Evolutionary conservation across 2,113 vertebrate species (phyloP).

Genomic region (Alouatta palliata): DNA sequence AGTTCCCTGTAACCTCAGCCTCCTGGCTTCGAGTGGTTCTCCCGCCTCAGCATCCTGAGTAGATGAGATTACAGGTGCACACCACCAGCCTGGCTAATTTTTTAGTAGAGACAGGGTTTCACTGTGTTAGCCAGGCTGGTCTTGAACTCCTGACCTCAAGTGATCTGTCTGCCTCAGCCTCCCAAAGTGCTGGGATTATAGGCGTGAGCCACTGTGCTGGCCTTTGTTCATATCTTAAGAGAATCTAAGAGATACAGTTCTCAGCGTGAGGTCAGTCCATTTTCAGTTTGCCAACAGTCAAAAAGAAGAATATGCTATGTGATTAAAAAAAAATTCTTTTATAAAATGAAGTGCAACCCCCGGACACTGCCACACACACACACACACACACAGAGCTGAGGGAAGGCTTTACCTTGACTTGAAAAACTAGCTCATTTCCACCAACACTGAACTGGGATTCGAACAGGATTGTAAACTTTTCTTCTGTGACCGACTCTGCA

Average conservation of each 20-base stretch:
- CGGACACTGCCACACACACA: no score
- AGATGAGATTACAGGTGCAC: no score
- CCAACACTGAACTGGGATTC: slow-evolving; percentile 98
- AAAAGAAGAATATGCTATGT: background rate
- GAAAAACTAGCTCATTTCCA: slow-evolving; percentile 98
- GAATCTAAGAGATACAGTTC: background rate
- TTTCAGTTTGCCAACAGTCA: background rate
- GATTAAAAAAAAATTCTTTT: background rate
- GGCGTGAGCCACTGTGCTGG: no score
- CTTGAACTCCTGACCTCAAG: no score
- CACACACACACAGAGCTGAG: accelerated
- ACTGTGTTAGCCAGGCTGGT: no score
- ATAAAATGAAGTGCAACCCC: background rate
- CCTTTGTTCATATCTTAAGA: background rate
- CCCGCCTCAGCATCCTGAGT: no score
- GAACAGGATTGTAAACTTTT: slow-evolving; percentile 98
- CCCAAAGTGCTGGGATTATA: no score
- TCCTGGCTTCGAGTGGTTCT: no score
- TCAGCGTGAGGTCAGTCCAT: background rate
- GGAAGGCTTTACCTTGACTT: slow-evolving; percentile 91
- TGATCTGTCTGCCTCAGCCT: no score
- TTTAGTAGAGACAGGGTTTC: no score
- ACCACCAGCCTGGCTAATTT: no score
- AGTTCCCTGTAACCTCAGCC: no score
- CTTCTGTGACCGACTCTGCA: slow-evolving; percentile 97